A percentile compares a stretch with the other conserved stretches of the same genome.
These are phyloP conservation scores for Cephalotes varians DNA, from an alignment of 2,888 invertebrate species.

Conservation along the genomic window DNA sequence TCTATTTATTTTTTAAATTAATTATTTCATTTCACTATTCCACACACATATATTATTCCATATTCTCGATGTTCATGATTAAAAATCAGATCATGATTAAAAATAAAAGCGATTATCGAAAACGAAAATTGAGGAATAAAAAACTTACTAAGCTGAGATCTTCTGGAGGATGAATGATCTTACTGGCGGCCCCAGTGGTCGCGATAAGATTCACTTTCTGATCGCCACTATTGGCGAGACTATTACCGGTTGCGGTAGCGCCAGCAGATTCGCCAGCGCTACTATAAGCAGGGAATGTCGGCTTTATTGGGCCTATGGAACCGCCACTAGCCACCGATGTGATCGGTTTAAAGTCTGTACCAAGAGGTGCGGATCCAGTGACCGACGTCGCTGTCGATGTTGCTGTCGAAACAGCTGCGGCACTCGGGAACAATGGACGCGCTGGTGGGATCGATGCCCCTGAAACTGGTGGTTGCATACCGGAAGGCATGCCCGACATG, in stretches of 20 bases:
- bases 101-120: background rate
- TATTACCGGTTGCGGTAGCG: conserved; percentile 84
- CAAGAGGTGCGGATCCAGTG: conserved; percentile 86
- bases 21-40: background rate
- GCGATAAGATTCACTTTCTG: conserved; percentile 88
- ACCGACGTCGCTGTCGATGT: conserved; percentile 86
- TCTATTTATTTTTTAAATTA: background rate
- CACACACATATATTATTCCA: background rate
- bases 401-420: conserved; percentile 87
- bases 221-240: conserved; percentile 84
- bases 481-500: conserved; percentile 85
- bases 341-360: conserved; percentile 88
- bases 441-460: conserved; percentile 85
- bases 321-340: conserved; percentile 85
- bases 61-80: background rate
- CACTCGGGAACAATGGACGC: conserved; percentile 94
- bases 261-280: conserved; percentile 80
- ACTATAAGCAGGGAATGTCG: conserved; percentile 92
- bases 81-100: background rate
- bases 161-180: conserved; percentile 97
- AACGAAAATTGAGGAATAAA: background rate
- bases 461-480: conserved; percentile 83
- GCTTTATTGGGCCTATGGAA: conserved; percentile 88
- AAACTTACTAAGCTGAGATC: conserved; percentile 91
- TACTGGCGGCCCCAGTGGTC: conserved; percentile 94